A percentile compares a stretch with the other conserved stretches of the same genome.
Evolutionary conservation across 2,797 vertebrate species (phyloP).

Genomic region (Enteromius unitaeniatus): DNA sequence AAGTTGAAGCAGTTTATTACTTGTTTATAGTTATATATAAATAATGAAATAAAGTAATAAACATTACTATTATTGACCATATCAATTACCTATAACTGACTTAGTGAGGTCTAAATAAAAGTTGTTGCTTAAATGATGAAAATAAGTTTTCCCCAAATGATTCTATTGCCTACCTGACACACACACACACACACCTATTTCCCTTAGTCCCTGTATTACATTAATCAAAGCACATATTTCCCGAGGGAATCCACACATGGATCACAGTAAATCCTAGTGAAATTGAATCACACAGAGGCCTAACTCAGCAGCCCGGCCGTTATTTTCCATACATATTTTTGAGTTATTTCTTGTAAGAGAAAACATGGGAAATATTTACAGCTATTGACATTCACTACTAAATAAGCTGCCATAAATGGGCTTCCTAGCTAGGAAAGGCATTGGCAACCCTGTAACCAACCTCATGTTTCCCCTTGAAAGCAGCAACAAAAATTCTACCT

Average conservation of each 20-base stretch:
- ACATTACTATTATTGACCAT: not conserved
- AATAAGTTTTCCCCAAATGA: not conserved
- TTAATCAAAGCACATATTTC: constrained; percentile 91
- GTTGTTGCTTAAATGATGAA: not conserved
- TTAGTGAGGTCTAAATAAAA: constrained; percentile 3
- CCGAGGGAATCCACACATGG: constrained; percentile 81
- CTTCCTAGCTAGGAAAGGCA: constrained; percentile 10
- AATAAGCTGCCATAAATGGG: constrained; percentile 11
- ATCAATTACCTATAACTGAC: constrained; percentile 4
- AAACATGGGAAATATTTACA: constrained; percentile 44
- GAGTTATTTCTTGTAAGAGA: constrained; percentile 44
- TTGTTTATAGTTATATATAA: not conserved
- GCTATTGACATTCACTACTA: constrained; percentile 23
- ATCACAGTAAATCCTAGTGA: constrained; percentile 89
- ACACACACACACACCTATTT: constrained; percentile 72
- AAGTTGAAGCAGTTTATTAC: not conserved
- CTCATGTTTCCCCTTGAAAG: not conserved
- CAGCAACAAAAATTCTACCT: not conserved
- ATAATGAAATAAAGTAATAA: not conserved
- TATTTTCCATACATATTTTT: constrained; percentile 54
- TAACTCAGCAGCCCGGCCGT: constrained; percentile 36
- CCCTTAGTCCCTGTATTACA: constrained; percentile 83
- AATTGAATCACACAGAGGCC: constrained; percentile 81
- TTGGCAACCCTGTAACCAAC: not conserved
- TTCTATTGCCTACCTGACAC: not conserved